Conservation (phyloP, 2,797 vertebrate genomes). For the Silurus aristotelis region DNA sequence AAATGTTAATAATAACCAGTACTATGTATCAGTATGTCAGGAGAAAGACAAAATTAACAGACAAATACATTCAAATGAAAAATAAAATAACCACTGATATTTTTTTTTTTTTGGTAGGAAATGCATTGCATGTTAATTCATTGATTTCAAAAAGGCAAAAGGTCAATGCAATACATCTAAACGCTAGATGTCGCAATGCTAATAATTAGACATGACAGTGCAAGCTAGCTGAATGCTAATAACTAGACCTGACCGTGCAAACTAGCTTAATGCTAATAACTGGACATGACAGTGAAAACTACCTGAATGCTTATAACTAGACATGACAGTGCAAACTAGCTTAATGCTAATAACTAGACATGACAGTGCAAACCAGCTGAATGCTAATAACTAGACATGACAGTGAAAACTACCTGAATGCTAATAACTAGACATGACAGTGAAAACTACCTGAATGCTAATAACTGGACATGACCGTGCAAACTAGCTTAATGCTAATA, state of each 20-base stretch:
- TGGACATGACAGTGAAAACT: not conserved
- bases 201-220: no score
- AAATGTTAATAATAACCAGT: not conserved
- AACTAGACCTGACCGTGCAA: not conserved
- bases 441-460: not conserved
- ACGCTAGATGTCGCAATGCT: no score
- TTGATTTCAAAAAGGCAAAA: not conserved
- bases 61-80: not conserved
- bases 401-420: not conserved
- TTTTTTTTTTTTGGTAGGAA: not conserved
- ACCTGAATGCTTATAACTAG: not conserved
- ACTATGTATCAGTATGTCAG: not conserved
- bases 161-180: no score
- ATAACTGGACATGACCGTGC: not conserved
- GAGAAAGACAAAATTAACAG: not conserved
- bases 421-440: not conserved
- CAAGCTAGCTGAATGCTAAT: not conserved
- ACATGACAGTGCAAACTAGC: not conserved
- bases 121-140: not conserved
- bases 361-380: not conserved
- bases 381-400: not conserved
- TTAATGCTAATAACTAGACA: not conserved
- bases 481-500: not conserved
- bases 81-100: no score
- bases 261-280: not conserved